A percentile compares a stretch with the other conserved stretches of the same genome.
Evolutionary conservation across 2,888 invertebrate species (phyloP).

Genomic region (Drosophila glabriapex): DNA sequence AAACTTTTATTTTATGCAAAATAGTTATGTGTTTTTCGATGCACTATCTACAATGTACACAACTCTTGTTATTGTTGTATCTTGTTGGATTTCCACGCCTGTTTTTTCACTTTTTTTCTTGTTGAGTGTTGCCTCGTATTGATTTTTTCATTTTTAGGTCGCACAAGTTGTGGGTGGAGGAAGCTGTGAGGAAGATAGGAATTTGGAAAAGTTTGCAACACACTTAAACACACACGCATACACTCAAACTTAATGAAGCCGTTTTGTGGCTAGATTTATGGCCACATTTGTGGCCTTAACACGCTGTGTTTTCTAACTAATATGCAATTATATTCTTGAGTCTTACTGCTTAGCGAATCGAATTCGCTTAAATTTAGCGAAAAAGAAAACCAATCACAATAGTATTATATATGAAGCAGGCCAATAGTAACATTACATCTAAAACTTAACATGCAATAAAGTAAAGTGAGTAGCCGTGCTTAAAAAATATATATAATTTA

Average conservation of each 20-base stretch:
- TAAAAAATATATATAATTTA: not conserved
- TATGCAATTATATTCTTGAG: not conserved
- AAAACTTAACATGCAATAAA: not conserved
- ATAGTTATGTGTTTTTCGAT: conserved; percentile 71
- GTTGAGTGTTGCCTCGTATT: conserved; percentile 51
- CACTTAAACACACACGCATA: conserved; percentile 11
- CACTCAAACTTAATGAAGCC: conserved; percentile 58
- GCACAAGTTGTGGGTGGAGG: conserved; percentile 22
- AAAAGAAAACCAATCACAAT: not conserved
- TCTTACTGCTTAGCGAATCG: conserved; percentile 7
- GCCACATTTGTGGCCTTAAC: conserved; percentile 34
- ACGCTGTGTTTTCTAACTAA: conserved; percentile 4
- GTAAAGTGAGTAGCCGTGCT: not conserved
- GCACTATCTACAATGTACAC: conserved; percentile 48
- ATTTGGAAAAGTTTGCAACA: conserved; percentile 40
- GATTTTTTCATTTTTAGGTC: conserved; percentile 74
- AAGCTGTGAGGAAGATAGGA: conserved; percentile 28
- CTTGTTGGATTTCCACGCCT: conserved; percentile 59
- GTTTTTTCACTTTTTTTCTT: conserved; percentile 24
- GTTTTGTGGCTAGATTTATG: conserved; percentile 59
- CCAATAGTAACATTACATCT: not conserved
- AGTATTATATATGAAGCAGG: not conserved
- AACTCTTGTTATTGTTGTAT: conserved; percentile 41
- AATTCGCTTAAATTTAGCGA: not conserved
- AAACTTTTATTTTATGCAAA: conserved; percentile 78